A percentile compares a stretch with the other conserved stretches of the same genome.
phyloP scores from a whole-genome alignment of 2,888 invertebrate species.

The Oscheius sp. region DNA sequence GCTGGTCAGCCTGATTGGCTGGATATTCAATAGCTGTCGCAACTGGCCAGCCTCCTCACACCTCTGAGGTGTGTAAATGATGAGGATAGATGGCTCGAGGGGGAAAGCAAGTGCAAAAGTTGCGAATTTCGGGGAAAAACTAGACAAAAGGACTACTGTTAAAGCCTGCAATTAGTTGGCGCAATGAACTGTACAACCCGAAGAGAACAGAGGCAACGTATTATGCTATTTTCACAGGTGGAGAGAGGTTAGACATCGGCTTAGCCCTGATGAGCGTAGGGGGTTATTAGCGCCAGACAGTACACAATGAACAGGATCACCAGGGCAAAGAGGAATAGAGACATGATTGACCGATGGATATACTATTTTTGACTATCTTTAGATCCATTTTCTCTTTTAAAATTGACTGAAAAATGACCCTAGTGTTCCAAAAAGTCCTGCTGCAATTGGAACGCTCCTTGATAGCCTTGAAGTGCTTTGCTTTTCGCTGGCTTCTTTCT shows the following conservation, averaged over 20 bases:
- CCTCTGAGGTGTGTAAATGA: slow-evolving; percentile 31
- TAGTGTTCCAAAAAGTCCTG: too few species aligned
- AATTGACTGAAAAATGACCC: too few species aligned
- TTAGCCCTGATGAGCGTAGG: not conserved
- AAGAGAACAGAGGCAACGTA: not conserved
- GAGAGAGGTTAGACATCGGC: not conserved
- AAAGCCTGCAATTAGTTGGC: too few species aligned
- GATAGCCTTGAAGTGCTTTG: too few species aligned
- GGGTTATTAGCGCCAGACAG: not conserved
- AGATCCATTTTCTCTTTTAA: too few species aligned
- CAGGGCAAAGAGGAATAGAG: too few species aligned
- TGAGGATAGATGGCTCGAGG: slow-evolving; percentile 28
- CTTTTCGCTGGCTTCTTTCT: too few species aligned
- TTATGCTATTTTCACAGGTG: too few species aligned
- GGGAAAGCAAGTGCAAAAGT: not conserved
- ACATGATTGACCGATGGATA: too few species aligned
- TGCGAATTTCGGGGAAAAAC: not conserved
- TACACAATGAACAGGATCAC: not conserved
- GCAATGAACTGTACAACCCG: not conserved
- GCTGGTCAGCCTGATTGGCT: slow-evolving; percentile 16
- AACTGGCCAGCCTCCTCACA: slow-evolving; percentile 26
- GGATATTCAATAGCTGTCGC: slow-evolving; percentile 27
- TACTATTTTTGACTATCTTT: too few species aligned
- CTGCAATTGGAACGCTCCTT: too few species aligned
- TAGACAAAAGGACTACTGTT: too few species aligned